phyloP scores from a whole-genome alignment of 2,888 invertebrate genomes.

The Crematogaster levior region DNA sequence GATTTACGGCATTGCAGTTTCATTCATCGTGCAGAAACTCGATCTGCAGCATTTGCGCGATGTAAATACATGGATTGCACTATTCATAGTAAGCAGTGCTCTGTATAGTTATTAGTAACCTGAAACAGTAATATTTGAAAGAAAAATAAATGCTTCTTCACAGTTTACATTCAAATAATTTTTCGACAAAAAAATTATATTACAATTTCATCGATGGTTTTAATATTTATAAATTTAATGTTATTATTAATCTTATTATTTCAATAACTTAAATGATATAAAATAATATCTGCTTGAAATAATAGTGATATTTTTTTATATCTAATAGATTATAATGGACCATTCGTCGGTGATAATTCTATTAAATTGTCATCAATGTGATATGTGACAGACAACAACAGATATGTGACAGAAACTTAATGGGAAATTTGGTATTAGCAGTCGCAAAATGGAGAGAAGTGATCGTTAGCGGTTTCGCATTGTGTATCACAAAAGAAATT shows the following conservation, averaged over 20 bases:
- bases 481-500: neutral
- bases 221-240: constrained; percentile 5
- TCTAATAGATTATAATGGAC: neutral
- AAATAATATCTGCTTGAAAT: neutral
- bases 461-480: constrained; percentile 22
- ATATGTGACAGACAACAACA: too few relatives aligned
- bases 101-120: neutral
- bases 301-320: neutral
- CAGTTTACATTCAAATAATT: neutral
- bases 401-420: neutral
- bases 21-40: constrained; percentile 12
- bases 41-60: neutral
- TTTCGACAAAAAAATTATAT: neutral
- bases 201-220: constrained; percentile 1
- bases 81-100: neutral
- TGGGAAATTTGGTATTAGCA: neutral
- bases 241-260: neutral
- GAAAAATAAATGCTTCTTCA: neutral
- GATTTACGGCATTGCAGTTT: constrained; percentile 13
- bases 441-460: constrained; percentile 5
- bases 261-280: neutral
- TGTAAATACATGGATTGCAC: neutral
- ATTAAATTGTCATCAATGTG: neutral
- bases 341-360: neutral
- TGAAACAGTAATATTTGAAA: neutral